Evolutionary conservation across 2,888 invertebrate genomes (phyloP).

Genomic region (Coelopa pilipes): DNA sequence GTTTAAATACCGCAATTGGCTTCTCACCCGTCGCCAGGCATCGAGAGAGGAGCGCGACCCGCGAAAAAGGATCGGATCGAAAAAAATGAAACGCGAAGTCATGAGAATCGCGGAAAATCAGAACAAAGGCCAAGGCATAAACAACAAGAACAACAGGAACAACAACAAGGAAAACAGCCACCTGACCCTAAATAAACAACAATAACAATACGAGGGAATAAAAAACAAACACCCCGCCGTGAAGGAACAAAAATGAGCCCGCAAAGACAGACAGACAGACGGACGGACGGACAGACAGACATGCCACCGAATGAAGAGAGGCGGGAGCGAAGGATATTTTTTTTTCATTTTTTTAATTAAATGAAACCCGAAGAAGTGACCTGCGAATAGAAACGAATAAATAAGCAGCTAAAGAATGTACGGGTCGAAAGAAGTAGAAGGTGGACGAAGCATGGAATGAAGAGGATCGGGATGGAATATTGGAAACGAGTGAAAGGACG

Average conservation of each 20-base stretch:
- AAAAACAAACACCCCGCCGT: neutral
- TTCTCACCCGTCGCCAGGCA: constrained; percentile 34
- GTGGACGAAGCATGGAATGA: neutral
- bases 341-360: constrained; percentile 62
- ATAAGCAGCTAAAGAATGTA: constrained; percentile 43
- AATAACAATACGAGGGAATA: constrained; percentile 41
- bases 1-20: constrained; percentile 45
- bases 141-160: constrained; percentile 21
- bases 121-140: constrained; percentile 8
- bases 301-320: neutral
- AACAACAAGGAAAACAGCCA: constrained; percentile 44
- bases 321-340: constrained; percentile 38
- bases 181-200: constrained; percentile 64
- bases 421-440: too few relatives aligned
- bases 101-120: constrained; percentile 22
- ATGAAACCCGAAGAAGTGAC: constrained; percentile 65
- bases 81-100: constrained; percentile 27
- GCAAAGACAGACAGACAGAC: constrained; percentile 34
- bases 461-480: neutral
- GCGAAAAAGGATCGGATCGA: constrained; percentile 53
- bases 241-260: neutral
- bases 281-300: constrained; percentile 2
- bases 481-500: neutral
- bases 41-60: constrained; percentile 43
- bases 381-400: constrained; percentile 56